Percentiles rank a stretch among this genome's conserved stretches.
phyloP scores from a whole-genome alignment of 2,113 vertebrate genomes.

The Xenus cinereus region DNA sequence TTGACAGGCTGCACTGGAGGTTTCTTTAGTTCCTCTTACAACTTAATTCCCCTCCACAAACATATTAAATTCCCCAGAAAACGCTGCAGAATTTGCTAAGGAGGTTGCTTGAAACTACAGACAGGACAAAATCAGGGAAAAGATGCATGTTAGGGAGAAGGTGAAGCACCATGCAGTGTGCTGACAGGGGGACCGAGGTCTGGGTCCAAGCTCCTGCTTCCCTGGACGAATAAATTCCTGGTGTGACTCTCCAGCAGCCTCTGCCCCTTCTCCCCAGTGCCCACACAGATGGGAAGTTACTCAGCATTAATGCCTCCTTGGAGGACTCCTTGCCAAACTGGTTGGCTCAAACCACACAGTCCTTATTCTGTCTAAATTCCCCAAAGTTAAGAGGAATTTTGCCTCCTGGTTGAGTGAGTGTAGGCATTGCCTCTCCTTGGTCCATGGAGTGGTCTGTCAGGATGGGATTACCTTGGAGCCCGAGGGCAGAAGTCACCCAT shows the following conservation, averaged over 20 bases:
- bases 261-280: neutral
- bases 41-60: neutral
- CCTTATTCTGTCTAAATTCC: neutral
- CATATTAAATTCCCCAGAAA: neutral
- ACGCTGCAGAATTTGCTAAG: neutral
- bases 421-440: neutral
- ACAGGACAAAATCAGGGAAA: neutral
- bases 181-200: neutral
- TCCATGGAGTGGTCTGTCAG: neutral
- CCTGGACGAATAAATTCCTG: neutral
- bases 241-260: neutral
- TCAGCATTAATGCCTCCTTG: neutral
- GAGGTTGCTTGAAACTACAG: neutral
- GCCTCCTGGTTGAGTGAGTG: neutral
- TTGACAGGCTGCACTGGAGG: neutral
- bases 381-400: neutral
- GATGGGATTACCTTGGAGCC: neutral
- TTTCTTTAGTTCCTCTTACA: neutral
- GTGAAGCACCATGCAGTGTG: neutral
- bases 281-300: neutral
- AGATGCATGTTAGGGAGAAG: neutral
- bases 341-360: neutral
- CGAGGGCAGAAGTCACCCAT: neutral
- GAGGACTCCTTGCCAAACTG: neutral
- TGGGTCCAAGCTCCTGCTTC: neutral